phyloP scores from a whole-genome alignment of 2,797 vertebrate genomes.

The Leuciscus waleckii region DNA sequence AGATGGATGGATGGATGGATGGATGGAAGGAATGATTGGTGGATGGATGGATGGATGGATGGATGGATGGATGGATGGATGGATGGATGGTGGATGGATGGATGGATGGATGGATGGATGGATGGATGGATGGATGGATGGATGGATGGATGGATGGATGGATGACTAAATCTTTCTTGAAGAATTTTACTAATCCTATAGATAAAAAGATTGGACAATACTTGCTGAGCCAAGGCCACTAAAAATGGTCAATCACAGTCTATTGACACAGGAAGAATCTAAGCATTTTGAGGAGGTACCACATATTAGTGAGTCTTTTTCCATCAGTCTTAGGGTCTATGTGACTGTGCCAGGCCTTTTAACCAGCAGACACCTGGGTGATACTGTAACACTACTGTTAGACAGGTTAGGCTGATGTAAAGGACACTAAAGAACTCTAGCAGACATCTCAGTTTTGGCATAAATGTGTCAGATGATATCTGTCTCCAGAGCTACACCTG shows the following conservation, averaged over 20 bases:
- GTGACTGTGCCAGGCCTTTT: conserved; percentile 39
- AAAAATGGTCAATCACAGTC: neutral
- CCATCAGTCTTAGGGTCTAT: neutral
- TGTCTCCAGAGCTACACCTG: neutral
- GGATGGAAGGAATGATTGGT: too few species aligned
- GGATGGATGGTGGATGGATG: too few species aligned
- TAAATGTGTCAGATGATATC: conserved; percentile 44
- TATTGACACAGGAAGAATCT: conserved; percentile 20
- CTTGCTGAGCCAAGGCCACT: neutral
- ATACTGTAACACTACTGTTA: conserved; percentile 51
- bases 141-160: too few species aligned
- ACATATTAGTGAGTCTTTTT: neutral
- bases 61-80: too few species aligned
- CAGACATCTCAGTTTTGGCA: conserved; percentile 46
- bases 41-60: too few species aligned
- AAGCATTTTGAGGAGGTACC: conserved; percentile 21
- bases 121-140: too few species aligned
- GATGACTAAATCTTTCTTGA: too few species aligned
- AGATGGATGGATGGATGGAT: too few species aligned
- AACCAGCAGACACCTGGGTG: conserved; percentile 45
- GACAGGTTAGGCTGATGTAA: conserved; percentile 54
- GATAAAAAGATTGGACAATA: neutral
- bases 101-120: too few species aligned
- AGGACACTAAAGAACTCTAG: conserved; percentile 39
- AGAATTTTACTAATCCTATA: neutral